Evolutionary conservation across 2,113 vertebrate genomes (phyloP).

Genomic region (Raja brachyura): DNA sequence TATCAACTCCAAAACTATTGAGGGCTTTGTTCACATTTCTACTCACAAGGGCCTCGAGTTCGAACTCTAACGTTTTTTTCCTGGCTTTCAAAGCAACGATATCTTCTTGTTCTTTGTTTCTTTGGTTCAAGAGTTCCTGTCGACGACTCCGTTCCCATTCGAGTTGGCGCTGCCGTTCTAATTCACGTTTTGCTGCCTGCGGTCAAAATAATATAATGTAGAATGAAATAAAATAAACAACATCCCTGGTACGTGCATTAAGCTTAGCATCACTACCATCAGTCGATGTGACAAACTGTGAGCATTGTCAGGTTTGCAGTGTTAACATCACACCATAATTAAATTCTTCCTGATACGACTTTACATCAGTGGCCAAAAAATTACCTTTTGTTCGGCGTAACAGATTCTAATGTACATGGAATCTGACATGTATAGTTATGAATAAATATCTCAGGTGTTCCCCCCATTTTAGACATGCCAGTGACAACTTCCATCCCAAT

Average conservation of each 20-base stretch:
- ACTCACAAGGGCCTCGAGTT: constrained; percentile 88
- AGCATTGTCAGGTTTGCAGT: neutral
- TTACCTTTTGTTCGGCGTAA: neutral
- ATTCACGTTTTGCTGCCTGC: constrained; percentile 87
- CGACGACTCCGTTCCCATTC: constrained; percentile 93
- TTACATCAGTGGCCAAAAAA: neutral
- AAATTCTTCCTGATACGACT: neutral
- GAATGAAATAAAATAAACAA: neutral
- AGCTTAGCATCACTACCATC: neutral
- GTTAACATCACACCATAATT: neutral
- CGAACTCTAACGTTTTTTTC: constrained; percentile 95
- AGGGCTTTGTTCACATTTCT: too few species aligned
- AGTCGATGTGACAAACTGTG: neutral
- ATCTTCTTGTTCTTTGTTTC: constrained; percentile 92
- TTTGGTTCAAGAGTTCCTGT: constrained; percentile 88
- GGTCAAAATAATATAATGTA: neutral
- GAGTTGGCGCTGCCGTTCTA: constrained; percentile 86
- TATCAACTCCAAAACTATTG: neutral
- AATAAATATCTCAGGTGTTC: neutral
- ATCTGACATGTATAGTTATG: neutral
- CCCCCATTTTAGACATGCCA: neutral
- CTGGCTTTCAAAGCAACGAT: constrained; percentile 90
- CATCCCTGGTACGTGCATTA: neutral
- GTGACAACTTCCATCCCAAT: neutral
- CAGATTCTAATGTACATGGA: neutral